phyloP scores from a whole-genome alignment of 1,140 invertebrate species.

The Apis laboriosa region DNA sequence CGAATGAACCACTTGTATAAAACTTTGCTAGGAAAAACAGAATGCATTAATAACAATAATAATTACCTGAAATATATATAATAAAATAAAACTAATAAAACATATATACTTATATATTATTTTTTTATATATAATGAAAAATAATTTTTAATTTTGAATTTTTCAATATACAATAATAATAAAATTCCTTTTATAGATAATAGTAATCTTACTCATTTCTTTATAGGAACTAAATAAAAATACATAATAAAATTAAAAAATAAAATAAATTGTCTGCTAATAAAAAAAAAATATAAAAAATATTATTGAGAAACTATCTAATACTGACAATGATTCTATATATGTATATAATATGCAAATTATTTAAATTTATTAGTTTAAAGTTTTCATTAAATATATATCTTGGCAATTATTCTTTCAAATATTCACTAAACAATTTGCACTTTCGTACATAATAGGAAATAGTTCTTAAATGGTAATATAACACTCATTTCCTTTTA shows the following conservation, averaged over 20 bases:
- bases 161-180: too few species aligned
- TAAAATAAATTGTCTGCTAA: too few species aligned
- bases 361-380: too few species aligned
- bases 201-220: too few species aligned
- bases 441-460: not conserved
- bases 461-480: not conserved
- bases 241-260: not conserved
- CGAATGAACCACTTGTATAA: conserved; percentile 23
- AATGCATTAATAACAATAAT: not conserved
- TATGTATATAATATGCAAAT: not conserved
- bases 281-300: not conserved
- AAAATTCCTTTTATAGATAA: too few species aligned
- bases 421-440: not conserved
- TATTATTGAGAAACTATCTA: not conserved
- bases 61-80: not conserved
- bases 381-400: not conserved
- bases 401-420: not conserved
- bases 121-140: too few species aligned
- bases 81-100: not conserved
- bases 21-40: conserved; percentile 20
- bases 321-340: not conserved
- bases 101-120: not conserved
- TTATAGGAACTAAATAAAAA: too few species aligned
- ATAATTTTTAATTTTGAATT: too few species aligned
- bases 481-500: conserved; percentile 22